Evolutionary conservation across 2,888 invertebrate genomes (phyloP), one percentile per base, ranked within the genome.

Genomic region (Xestia ashworthii): DNA sequence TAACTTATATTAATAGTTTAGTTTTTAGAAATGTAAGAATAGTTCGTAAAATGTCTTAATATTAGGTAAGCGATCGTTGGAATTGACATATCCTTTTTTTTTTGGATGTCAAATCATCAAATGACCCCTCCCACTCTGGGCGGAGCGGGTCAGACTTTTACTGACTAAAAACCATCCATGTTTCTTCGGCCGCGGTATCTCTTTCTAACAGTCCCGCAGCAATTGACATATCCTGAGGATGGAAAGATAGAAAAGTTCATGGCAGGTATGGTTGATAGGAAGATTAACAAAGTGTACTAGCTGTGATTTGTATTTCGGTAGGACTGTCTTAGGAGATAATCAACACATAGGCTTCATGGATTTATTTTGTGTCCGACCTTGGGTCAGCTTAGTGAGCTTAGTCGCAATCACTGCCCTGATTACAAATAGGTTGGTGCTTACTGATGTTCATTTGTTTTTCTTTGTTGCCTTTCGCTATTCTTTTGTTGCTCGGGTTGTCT

Each of bases 351-450:
- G 64, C 9, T 58, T 22, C 65, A 72, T 50, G 19, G n/a, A 58
- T 73, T 58, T 58, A 65, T 65, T 72, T 66, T 16, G 12, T 44
- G 65, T 19, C 16, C n/a, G 48, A 58, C 58, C 55, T 48, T 55
- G 55, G 58, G 44, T 58, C 48, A 46, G 78, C 50, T 78, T 44
- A 71, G 44, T 65, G 32, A 58, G 78, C 48, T 78, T 38, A 79
- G 55, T 25, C 41, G 55, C 48, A 79, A 79, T 80, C 58, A 50
- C 44, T 38, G 44, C 22, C 72, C 50, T 50, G 48, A 65, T 78
- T 72, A 79, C 65, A 79, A 78, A 50, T 22, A 25, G 79, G n/a
- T 55, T 50, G 38, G n/a, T 65, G 22, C 50, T 1, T 66, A 44
- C 50, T 75, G 64, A 32, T 44, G 44, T 79, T 38, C 3, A 44